Percentiles rank a stretch among this genome's conserved stretches.
Conservation (phyloP, 1,140 invertebrate genomes). For the Pristionchus pacificus region DNA sequence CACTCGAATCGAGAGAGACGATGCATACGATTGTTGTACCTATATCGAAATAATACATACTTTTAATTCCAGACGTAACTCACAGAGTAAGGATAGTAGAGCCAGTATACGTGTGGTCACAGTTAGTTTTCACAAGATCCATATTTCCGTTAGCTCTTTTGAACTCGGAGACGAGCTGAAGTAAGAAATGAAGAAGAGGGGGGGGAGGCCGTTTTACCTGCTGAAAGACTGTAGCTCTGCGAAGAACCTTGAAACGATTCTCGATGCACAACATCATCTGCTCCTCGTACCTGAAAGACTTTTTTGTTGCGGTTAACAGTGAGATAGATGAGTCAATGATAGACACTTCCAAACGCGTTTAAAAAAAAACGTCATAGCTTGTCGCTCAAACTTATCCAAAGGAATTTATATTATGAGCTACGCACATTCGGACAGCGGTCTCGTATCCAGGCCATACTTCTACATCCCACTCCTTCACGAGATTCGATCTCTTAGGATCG, state of each 20-base stretch:
- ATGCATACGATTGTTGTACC: slow-evolving; percentile 30
- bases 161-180: slow-evolving; percentile 18
- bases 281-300: slow-evolving; percentile 25
- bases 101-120: slow-evolving; percentile 17
- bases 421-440: slow-evolving; percentile 27
- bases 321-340: no score
- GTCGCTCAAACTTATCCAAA: no score
- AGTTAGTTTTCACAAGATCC: slow-evolving; percentile 10
- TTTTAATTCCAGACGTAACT: background rate
- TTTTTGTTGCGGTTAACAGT: no score
- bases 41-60: background rate
- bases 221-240: slow-evolving; percentile 7
- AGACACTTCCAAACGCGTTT: no score
- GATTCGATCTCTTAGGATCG: slow-evolving; percentile 4
- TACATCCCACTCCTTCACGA: background rate
- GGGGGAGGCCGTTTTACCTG: slow-evolving; percentile 6
- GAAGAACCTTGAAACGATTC: slow-evolving; percentile 29
- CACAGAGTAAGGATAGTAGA: slow-evolving; percentile 18
- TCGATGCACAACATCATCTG: slow-evolving; percentile 29
- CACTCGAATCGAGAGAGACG: slow-evolving; percentile 12
- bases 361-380: no score
- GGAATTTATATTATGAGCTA: no score
- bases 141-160: slow-evolving; percentile 3
- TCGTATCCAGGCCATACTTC: slow-evolving; percentile 25
- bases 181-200: background rate